Evolutionary conservation across 2,113 vertebrate genomes (phyloP).

Genomic region (Etheostoma spectabile): DNA sequence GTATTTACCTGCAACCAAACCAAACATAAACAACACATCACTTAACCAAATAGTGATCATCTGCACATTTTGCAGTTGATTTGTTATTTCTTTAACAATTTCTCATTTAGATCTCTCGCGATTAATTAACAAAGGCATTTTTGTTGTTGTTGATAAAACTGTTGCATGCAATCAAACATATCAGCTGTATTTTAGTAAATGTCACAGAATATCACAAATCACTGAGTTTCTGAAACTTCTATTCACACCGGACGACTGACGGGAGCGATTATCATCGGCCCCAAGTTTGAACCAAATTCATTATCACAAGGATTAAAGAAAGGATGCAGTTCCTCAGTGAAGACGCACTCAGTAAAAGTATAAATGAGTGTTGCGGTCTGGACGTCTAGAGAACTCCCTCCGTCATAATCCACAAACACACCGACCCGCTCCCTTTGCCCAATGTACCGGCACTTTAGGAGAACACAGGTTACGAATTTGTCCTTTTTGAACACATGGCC

Average conservation of each 20-base stretch:
- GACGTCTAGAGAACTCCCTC: conserved; percentile 49
- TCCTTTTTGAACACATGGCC: conserved; percentile 48
- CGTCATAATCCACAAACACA: conserved; percentile 61
- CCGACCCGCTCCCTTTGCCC: conserved; percentile 56
- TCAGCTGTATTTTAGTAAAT: neutral
- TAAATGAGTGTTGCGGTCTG: conserved; percentile 29
- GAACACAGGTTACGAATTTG: conserved; percentile 39
- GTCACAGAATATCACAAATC: neutral
- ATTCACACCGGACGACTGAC: neutral
- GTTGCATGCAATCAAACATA: neutral
- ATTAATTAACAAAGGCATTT: neutral
- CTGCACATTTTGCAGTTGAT: neutral
- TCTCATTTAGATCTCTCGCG: neutral
- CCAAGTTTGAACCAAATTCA: conserved; percentile 64
- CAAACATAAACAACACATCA: neutral
- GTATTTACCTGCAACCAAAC: neutral
- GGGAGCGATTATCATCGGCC: conserved; percentile 57
- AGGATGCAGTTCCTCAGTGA: conserved; percentile 56
- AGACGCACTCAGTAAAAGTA: conserved; percentile 42
- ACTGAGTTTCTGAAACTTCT: neutral
- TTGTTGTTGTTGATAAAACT: neutral
- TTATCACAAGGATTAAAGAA: conserved; percentile 72
- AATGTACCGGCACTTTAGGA: conserved; percentile 14
- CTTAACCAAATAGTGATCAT: neutral
- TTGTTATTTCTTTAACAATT: neutral